Percentiles rank a stretch among this genome's conserved stretches.
These are phyloP conservation scores for Paratrypauchen microcephalus DNA, from an alignment of 2,797 vertebrate species.

Conservation along the genomic window DNA sequence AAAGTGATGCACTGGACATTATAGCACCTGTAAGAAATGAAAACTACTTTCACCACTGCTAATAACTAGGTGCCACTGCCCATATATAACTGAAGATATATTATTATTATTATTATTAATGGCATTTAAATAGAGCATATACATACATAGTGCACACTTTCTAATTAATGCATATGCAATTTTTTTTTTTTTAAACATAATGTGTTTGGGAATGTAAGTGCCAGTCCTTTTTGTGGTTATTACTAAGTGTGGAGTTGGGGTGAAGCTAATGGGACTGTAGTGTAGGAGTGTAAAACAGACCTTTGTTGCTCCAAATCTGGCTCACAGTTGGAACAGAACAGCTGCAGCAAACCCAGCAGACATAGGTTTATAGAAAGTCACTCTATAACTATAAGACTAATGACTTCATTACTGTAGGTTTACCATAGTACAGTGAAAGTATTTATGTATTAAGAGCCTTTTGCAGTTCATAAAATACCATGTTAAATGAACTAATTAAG, in stretches of 20 bases:
- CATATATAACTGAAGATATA: neutral
- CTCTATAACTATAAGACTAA: constrained; percentile 27
- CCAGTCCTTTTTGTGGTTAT: constrained; percentile 1
- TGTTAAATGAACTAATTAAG: neutral
- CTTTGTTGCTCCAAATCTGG: constrained; percentile 28
- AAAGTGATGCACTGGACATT: too few relatives aligned
- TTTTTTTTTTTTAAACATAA: neutral
- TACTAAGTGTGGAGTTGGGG: constrained; percentile 6
- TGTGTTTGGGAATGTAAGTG: neutral
- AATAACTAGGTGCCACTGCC: neutral
- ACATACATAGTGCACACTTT: neutral
- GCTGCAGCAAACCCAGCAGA: constrained; percentile 51
- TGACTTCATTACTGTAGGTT: constrained; percentile 16
- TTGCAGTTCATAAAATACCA: neutral
- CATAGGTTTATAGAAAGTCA: constrained; percentile 42
- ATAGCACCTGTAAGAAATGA: too few relatives aligned
- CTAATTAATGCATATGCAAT: neutral
- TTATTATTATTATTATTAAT: too few relatives aligned
- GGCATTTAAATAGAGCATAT: neutral
- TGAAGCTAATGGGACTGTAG: constrained; percentile 10
- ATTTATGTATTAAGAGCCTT: neutral
- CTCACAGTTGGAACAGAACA: constrained; percentile 43
- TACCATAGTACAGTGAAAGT: neutral
- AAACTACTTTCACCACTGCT: too few relatives aligned
- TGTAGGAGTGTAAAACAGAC: constrained; percentile 17